A percentile compares a stretch with the other conserved stretches of the same genome.
phyloP scores from a whole-genome alignment of 1,140 invertebrate species.

The Campoletis sonorensis region DNA sequence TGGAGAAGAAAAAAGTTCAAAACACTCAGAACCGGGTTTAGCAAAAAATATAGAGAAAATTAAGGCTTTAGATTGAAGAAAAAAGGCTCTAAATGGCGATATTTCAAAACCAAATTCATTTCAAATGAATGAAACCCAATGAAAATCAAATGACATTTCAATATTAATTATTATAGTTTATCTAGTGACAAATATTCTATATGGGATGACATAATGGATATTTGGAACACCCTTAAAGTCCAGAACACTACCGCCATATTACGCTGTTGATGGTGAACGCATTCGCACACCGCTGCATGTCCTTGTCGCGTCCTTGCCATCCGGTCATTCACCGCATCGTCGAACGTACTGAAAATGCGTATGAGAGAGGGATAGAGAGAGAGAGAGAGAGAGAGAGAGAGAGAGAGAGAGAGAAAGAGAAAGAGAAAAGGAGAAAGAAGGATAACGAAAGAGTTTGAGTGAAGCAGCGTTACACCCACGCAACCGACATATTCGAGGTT shows the following conservation, averaged over 20 bases:
- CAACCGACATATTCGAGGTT: constrained; percentile 54
- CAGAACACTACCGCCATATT: constrained; percentile 17
- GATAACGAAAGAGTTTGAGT: constrained; percentile 28
- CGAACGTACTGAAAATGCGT: constrained; percentile 59
- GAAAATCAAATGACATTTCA: too few species aligned
- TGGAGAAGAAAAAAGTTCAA: too few species aligned
- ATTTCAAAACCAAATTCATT: too few species aligned
- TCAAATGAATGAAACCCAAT: too few species aligned
- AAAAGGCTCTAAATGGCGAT: too few species aligned
- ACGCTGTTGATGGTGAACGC: constrained; percentile 18
- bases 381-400: not conserved
- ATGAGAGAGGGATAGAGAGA: too few species aligned
- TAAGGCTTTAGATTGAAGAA: too few species aligned
- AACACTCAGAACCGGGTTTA: too few species aligned
- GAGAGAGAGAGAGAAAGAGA: not conserved
- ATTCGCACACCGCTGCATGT: constrained; percentile 63
- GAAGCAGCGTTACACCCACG: constrained; percentile 45
- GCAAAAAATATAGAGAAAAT: too few species aligned
- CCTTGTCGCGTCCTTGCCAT: constrained; percentile 75
- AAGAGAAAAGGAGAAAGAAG: not conserved
- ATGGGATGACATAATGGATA: constrained; percentile 1
- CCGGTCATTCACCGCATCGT: constrained; percentile 70
- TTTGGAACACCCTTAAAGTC: not conserved
- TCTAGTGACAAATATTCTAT: not conserved
- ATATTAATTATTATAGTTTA: too few species aligned